phyloP scores from a whole-genome alignment of 2,113 vertebrate species.

The Mus pahari region DNA sequence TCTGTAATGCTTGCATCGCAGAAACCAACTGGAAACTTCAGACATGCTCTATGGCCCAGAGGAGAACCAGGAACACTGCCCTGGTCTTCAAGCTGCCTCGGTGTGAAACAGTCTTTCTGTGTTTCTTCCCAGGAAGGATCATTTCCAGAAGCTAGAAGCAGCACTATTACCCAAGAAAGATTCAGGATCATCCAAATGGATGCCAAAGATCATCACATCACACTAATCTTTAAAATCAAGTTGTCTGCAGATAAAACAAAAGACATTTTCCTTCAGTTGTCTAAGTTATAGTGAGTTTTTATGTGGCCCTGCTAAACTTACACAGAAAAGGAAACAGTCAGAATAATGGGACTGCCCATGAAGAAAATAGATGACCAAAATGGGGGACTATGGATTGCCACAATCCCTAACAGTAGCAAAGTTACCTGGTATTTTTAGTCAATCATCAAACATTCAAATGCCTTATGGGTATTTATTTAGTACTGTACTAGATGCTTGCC shows the following conservation, averaged over 20 bases:
- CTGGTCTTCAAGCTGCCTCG: rapidly evolving
- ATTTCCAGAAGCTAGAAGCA: background rate
- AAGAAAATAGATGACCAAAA: background rate
- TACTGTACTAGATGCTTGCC: background rate
- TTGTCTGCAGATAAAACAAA: background rate
- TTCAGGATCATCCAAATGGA: background rate
- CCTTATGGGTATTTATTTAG: background rate
- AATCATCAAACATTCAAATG: slow-evolving; percentile 49
- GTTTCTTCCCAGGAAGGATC: background rate
- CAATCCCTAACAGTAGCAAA: background rate
- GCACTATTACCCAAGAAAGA: background rate
- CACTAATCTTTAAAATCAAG: background rate
- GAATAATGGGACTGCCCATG: rapidly evolving
- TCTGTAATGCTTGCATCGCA: background rate
- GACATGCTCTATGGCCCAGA: rapidly evolving
- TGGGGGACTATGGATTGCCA: background rate
- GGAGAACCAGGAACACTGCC: background rate
- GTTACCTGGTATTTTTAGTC: background rate
- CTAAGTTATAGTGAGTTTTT: background rate
- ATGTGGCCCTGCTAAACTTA: background rate
- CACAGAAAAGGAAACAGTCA: background rate
- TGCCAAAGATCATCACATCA: background rate
- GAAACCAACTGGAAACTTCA: background rate
- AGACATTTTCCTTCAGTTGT: background rate
- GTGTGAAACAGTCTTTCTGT: background rate